Conservation (phyloP, 2,888 invertebrate species). For the Cylindroiulus punctatus region DNA sequence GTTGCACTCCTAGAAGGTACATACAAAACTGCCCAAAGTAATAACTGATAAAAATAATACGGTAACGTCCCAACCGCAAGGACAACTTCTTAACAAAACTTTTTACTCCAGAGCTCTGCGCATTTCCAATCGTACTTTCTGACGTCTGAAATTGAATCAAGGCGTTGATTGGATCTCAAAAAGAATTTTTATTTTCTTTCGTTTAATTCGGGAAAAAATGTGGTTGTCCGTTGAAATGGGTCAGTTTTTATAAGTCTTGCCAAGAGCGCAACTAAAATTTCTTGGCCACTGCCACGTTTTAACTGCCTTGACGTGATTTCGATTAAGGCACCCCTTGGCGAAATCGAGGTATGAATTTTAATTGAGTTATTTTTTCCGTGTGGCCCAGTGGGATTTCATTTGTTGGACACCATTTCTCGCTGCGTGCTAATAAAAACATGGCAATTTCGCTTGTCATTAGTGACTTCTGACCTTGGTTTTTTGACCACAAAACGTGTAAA, state of each 20-base stretch:
- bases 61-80: background rate
- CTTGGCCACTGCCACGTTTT: background rate
- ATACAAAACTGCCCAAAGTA: background rate
- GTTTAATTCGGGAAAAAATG: too few relatives aligned
- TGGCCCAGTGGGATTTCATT: background rate
- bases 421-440: background rate
- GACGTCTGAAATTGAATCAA: background rate
- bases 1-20: too few relatives aligned
- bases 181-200: background rate
- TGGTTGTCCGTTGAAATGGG: background rate
- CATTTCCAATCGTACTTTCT: background rate
- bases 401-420: background rate
- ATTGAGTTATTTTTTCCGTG: background rate
- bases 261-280: background rate
- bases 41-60: background rate
- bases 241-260: background rate
- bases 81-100: background rate
- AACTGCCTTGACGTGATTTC: background rate
- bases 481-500: background rate
- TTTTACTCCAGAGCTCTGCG: background rate
- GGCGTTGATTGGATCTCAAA: background rate
- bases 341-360: background rate
- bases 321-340: background rate
- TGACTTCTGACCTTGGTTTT: background rate
- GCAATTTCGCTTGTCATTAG: background rate